Evolutionary conservation across 1,140 invertebrate genomes (phyloP).

Genomic region (Homalodisca vitripennis): DNA sequence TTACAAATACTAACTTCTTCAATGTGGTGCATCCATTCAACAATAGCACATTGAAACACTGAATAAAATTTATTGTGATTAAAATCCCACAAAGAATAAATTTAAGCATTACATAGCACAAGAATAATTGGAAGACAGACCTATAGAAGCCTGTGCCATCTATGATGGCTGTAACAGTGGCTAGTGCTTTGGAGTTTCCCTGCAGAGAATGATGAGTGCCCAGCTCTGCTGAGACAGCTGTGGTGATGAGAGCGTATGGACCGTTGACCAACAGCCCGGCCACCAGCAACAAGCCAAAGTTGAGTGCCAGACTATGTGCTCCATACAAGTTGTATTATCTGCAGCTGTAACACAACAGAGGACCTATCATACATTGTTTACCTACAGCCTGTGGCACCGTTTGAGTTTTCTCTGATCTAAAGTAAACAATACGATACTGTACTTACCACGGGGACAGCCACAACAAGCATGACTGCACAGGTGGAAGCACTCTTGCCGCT

Average conservation of each 20-base stretch:
- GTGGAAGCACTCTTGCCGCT: conserved; percentile 81
- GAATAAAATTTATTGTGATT: no score
- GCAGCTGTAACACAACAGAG: conserved; percentile 33
- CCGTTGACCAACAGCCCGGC: conserved; percentile 89
- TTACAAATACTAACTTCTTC: no score
- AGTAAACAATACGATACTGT: no score
- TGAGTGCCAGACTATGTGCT: conserved; percentile 20
- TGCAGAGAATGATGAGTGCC: conserved; percentile 84
- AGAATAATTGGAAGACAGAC: no score
- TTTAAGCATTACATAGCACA: no score
- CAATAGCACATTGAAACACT: no score
- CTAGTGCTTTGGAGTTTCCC: conserved; percentile 85
- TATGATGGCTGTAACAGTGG: conserved; percentile 95
- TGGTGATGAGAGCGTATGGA: conserved; percentile 94
- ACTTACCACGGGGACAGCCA: conserved; percentile 80
- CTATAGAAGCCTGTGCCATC: conserved; percentile 94
- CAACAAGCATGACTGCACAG: conserved; percentile 81
- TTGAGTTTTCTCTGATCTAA: no score
- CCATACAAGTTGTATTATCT: conserved; percentile 38
- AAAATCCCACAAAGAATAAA: no score
- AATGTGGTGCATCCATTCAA: no score
- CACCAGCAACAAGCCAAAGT: conserved; percentile 65
- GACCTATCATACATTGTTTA: not conserved
- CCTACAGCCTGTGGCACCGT: no score
- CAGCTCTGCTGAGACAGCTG: conserved; percentile 91